phyloP scores from a whole-genome alignment of 2,113 vertebrate genomes.

The Notechis scutatus region DNA sequence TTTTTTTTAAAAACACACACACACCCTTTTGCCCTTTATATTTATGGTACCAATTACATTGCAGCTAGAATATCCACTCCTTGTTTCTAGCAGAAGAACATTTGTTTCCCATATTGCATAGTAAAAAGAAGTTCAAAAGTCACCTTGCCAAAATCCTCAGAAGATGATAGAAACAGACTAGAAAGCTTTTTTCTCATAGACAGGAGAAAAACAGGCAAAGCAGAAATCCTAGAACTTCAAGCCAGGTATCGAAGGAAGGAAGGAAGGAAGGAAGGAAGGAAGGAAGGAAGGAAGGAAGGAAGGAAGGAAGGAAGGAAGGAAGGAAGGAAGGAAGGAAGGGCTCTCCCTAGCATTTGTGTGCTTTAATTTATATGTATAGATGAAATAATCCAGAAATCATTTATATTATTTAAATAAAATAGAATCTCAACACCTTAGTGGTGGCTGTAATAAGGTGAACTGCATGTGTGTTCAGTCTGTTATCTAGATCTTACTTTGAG shows the following conservation, averaged over 20 bases:
- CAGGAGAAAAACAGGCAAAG: not conserved
- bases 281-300: not conserved
- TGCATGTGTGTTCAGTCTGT: not conserved
- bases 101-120: not conserved
- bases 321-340: no score
- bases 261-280: not conserved
- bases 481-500: not conserved
- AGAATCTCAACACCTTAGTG: not conserved
- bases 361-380: not conserved
- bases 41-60: not conserved
- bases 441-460: no score
- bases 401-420: not conserved
- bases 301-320: no score
- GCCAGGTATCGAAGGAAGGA: not conserved
- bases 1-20: not conserved
- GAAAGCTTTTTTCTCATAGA: not conserved
- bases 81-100: not conserved
- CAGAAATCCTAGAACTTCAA: not conserved
- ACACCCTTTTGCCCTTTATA: not conserved
- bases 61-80: not conserved
- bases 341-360: not conserved
- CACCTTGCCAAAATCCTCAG: not conserved
- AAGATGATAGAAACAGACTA: not conserved
- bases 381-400: not conserved
- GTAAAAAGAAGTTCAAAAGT: not conserved